Evolutionary conservation across 2,888 invertebrate genomes (phyloP).

Genomic region (Lycophotia porphyrea): DNA sequence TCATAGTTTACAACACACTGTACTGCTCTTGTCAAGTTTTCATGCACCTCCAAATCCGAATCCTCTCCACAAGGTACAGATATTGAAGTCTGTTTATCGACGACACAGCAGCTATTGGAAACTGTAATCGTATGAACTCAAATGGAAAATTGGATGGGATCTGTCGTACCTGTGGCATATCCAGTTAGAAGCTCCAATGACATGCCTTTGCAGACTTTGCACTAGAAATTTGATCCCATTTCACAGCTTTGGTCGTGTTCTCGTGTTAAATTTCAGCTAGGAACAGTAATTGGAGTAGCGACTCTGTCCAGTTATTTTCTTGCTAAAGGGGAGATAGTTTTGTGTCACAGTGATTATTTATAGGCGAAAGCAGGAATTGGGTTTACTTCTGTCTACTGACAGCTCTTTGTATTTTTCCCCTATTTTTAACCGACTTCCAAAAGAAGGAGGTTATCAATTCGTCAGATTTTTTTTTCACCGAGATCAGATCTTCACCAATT

Average conservation of each 20-base stretch:
- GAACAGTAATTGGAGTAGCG: conserved; percentile 46
- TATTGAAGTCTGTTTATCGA: conserved; percentile 47
- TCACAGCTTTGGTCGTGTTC: conserved; percentile 41
- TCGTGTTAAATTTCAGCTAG: conserved; percentile 45
- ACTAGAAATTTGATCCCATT: conserved; percentile 54
- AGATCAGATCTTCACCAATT: too few species aligned
- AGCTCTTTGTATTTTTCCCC: not conserved
- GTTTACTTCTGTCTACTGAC: not conserved
- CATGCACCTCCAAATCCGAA: conserved; percentile 21
- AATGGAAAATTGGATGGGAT: conserved; percentile 58
- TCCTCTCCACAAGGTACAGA: conserved; percentile 10
- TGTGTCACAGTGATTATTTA: conserved; percentile 28
- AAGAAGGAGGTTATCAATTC: too few species aligned
- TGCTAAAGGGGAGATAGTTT: conserved; percentile 27
- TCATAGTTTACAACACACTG: not conserved
- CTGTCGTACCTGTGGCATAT: conserved; percentile 38
- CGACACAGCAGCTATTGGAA: conserved; percentile 46
- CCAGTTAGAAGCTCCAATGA: conserved; percentile 48
- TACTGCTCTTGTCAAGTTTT: conserved; percentile 3
- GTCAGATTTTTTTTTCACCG: too few species aligned
- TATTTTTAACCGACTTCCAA: not conserved
- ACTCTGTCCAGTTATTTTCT: conserved; percentile 42
- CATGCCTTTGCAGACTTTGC: conserved; percentile 51
- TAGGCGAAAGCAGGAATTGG: not conserved
- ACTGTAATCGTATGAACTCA: conserved; percentile 55